Base-by-base conservation (phyloP, 1,140 invertebrate genomes). In the Drosophila kepulauana region DNA sequence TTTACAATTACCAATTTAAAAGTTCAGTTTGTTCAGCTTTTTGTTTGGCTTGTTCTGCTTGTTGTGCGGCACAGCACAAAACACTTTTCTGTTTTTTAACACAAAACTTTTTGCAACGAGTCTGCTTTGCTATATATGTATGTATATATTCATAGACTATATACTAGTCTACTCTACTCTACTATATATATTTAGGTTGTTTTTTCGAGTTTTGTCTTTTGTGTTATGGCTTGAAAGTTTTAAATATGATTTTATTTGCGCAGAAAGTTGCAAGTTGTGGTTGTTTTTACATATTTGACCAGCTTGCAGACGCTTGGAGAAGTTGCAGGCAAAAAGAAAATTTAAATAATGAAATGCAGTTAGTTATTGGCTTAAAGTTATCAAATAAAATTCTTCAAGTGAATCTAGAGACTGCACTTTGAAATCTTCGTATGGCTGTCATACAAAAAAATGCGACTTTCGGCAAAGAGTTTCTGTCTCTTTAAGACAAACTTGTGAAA, bases 221-320 rank as follows among this genome's bases (percentile, higher is more conserved):
- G 51, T 72, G 57, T 65, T 67, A 45, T 78, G 69, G 77, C 82
- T 66, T 62, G 80, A 87, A 87, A 87, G 73, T 87, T 87, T 87
- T 87, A 88, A 87, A 87, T 87, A 87, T 88, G 84, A 87, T 87
- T 87, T 87, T 87, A 87, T 87, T 87, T 84, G 73, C 64, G 63
- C 54, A 56, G 82, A 7, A 54, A 54, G 51, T 54, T 54, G 51
- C 69, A 78, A 88, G 80, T 84, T 88, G 80, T 62, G 77, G 62
- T 46, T 63, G 79, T 88, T 75, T 70, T 70, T 70, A 48, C 58
- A 70, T 79, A 80, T 87, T 84, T 87, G 84, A 74, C 79, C 84
- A 82, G 65, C 62, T 77, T 72, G 72, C 82, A 64, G 71, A 80
- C 77, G 84, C 77, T 77, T 79, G 73, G 76, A 75, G 35, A 57